Evolutionary conservation across 2,888 invertebrate species (phyloP).

Genomic region (Copidosoma aretas): DNA sequence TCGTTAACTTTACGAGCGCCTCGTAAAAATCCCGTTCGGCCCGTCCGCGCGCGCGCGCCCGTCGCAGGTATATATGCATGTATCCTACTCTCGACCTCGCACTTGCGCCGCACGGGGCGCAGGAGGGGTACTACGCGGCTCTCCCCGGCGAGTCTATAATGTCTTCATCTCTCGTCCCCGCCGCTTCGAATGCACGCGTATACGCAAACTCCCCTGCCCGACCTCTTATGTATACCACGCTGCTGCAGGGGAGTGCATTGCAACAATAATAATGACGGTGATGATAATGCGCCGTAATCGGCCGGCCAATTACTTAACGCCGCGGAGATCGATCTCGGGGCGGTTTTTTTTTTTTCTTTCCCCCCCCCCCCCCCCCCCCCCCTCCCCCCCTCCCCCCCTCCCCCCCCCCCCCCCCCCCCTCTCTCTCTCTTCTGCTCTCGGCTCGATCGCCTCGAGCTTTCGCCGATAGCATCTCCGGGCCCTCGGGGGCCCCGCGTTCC

Average conservation of each 20-base stretch:
- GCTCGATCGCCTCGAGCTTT: slow-evolving; percentile 28
- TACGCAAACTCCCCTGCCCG: slow-evolving; percentile 39
- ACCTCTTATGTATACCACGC: no score
- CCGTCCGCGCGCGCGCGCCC: slow-evolving; percentile 21
- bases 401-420: not conserved
- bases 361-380: not conserved
- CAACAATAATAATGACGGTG: slow-evolving; percentile 41
- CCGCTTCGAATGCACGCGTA: slow-evolving; percentile 8
- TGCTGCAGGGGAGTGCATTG: slow-evolving; percentile 35
- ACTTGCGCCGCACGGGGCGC: no score
- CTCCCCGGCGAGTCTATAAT: slow-evolving; percentile 53
- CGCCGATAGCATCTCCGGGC: slow-evolving; percentile 39
- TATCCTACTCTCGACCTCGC: no score
- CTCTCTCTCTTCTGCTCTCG: slow-evolving; percentile 4
- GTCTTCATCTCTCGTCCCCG: slow-evolving; percentile 58
- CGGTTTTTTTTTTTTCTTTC: not conserved
- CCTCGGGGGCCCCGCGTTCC: slow-evolving; percentile 8
- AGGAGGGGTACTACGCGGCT: slow-evolving; percentile 28
- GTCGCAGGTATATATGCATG: no score
- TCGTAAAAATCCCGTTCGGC: slow-evolving; percentile 59
- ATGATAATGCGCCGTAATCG: slow-evolving; percentile 61
- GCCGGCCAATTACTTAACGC: slow-evolving; percentile 60
- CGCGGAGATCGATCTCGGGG: slow-evolving; percentile 54
- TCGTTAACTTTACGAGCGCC: slow-evolving; percentile 63
- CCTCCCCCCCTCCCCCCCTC: not conserved